These are phyloP conservation scores for Chelonoidis abingdonii DNA, from an alignment of 2,113 vertebrate genomes.

Conservation along the genomic window DNA sequence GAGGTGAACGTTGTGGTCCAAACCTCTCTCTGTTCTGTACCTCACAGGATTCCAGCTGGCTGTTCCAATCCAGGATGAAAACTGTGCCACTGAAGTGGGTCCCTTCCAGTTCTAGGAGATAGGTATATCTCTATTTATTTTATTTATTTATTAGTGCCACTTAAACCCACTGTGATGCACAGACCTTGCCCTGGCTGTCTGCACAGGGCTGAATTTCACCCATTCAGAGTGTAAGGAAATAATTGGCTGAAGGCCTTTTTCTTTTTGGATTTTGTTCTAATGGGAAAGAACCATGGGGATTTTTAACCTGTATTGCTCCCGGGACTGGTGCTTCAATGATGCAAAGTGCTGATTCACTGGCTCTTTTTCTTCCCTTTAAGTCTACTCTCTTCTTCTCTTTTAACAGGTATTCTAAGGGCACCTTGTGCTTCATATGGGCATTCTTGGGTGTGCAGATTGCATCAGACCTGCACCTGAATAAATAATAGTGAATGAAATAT, in stretches of 20 bases:
- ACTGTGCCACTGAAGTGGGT: neutral
- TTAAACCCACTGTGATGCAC: neutral
- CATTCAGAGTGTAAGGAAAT: neutral
- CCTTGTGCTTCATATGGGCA: neutral
- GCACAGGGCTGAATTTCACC: neutral
- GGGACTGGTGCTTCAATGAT: neutral
- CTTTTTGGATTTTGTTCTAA: neutral
- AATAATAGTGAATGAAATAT: slow-evolving; percentile 35
- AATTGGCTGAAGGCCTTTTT: neutral
- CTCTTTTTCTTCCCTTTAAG: neutral
- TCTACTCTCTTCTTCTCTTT: fast-evolving
- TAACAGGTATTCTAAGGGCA: neutral
- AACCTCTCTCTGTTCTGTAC: neutral
- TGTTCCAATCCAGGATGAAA: neutral
- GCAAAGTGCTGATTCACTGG: neutral
- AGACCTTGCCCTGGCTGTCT: neutral
- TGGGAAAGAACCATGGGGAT: neutral
- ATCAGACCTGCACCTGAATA: neutral
- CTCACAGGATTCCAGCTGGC: neutral
- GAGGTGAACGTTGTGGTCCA: neutral
- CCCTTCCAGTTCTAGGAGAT: no score
- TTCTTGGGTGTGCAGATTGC: neutral
- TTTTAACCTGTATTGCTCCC: neutral
- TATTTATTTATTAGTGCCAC: neutral
- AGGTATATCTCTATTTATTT: no score